These are phyloP conservation scores for Lacerta bilineata DNA, from an alignment of 2,797 vertebrate genomes.

Conservation along the genomic window DNA sequence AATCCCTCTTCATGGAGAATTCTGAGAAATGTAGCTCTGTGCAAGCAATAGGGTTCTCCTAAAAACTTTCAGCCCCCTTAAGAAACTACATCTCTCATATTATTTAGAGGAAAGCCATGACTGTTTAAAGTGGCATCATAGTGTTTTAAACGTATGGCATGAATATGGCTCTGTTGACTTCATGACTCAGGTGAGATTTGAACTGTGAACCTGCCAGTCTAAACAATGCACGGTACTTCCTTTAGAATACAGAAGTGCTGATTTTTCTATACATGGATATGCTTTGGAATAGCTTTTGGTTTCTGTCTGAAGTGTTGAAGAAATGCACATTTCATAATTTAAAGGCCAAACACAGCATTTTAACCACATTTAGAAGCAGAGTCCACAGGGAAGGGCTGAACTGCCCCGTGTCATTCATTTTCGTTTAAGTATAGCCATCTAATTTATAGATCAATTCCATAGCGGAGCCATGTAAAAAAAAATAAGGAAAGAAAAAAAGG, in stretches of 20 bases:
- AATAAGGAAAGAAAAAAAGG: background rate
- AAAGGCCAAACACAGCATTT: conserved; percentile 25
- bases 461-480: conserved; percentile 42
- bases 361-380: conserved; percentile 29
- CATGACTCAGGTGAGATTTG: background rate
- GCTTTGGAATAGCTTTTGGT: background rate
- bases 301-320: conserved; percentile 21
- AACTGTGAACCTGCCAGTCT: background rate
- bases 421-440: conserved; percentile 44
- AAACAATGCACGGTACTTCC: background rate
- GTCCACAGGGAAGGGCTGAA: conserved; percentile 41
- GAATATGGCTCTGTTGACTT: too few relatives aligned
- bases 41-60: too few relatives aligned
- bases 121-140: too few relatives aligned
- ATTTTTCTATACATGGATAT: conserved; percentile 1
- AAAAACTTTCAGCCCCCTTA: too few relatives aligned
- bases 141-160: too few relatives aligned
- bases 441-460: conserved; percentile 62
- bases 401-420: conserved; percentile 18
- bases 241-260: conserved; percentile 17
- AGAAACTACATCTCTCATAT: too few relatives aligned
- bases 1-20: too few relatives aligned
- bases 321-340: conserved; percentile 21
- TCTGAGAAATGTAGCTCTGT: too few relatives aligned
- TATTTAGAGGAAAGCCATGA: too few relatives aligned